These are phyloP conservation scores for Pseudochirops corinnae DNA, from an alignment of 2,797 vertebrate species.

Conservation along the genomic window DNA sequence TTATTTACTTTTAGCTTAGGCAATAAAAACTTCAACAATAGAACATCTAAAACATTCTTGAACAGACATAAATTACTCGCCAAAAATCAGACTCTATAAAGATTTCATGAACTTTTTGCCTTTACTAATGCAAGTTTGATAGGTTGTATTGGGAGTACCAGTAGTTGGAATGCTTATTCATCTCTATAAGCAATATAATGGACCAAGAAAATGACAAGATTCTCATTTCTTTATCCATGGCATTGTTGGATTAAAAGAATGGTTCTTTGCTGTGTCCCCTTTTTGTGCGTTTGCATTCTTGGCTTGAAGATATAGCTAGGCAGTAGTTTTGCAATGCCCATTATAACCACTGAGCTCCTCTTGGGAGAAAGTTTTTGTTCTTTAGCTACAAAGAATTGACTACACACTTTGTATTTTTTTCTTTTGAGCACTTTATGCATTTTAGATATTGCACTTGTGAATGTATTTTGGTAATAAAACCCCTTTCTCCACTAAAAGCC, in stretches of 20 bases:
- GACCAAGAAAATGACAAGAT: neutral
- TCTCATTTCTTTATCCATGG: neutral
- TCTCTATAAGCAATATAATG: slow-evolving; percentile 16
- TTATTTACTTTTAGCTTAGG: neutral
- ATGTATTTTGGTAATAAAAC: slow-evolving; percentile 57
- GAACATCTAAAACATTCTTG: slow-evolving; percentile 2
- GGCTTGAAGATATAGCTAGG: neutral
- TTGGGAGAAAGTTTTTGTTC: slow-evolving; percentile 23
- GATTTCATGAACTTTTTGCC: slow-evolving; percentile 13
- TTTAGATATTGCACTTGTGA: slow-evolving; percentile 55
- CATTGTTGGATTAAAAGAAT: slow-evolving; percentile 5
- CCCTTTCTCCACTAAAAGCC: slow-evolving; percentile 58
- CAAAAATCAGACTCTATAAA: slow-evolving; percentile 23
- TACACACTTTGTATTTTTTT: slow-evolving; percentile 6
- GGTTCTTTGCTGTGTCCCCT: neutral
- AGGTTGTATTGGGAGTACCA: neutral
- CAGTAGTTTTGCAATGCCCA: neutral
- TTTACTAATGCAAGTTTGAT: slow-evolving; percentile 18
- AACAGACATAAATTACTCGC: slow-evolving; percentile 37
- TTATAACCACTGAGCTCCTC: slow-evolving; percentile 46
- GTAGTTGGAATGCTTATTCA: neutral
- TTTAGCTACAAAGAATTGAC: neutral
- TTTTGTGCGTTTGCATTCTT: slow-evolving; percentile 19
- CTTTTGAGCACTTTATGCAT: slow-evolving; percentile 69
- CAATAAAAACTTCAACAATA: neutral